Evolutionary conservation across 2,888 invertebrate species (phyloP).

Genomic region (Acrocyrtus sp.): DNA sequence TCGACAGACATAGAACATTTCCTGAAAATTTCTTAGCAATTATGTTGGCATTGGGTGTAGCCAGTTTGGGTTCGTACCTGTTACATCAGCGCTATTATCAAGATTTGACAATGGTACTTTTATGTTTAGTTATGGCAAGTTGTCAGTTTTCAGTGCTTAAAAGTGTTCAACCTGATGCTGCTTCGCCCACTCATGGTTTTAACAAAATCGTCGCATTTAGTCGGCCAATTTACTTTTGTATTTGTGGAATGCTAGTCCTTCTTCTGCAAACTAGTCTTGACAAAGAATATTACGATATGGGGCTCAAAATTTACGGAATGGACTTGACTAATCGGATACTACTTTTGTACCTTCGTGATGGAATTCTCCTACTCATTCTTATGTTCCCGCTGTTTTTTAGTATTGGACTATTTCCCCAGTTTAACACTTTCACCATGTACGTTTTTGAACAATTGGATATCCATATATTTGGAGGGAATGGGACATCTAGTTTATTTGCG

Average conservation of each 20-base stretch:
- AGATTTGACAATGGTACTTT: conserved; percentile 92
- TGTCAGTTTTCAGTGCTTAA: conserved; percentile 84
- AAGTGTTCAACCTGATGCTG: conserved; percentile 98
- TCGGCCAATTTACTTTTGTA: conserved; percentile 91
- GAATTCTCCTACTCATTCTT: conserved; percentile 82
- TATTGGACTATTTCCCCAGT: conserved; percentile 93
- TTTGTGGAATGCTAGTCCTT: conserved; percentile 73
- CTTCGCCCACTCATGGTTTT: conserved; percentile 98
- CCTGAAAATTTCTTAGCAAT: conserved; percentile 85
- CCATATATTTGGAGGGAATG: conserved; percentile 90
- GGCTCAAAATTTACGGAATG: conserved; percentile 67
- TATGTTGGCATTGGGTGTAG: conserved; percentile 84
- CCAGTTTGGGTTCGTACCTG: conserved; percentile 84
- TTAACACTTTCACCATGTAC: conserved; percentile 97
- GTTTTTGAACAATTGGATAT: conserved; percentile 93
- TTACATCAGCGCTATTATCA: conserved; percentile 87
- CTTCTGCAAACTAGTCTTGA: conserved; percentile 67
- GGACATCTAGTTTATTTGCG: conserved; percentile 83
- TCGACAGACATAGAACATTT: conserved; percentile 90
- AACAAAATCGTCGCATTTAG: conserved; percentile 95
- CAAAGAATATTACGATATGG: conserved; percentile 65
- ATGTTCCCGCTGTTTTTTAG: conserved; percentile 95
- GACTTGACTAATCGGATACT: conserved; percentile 73
- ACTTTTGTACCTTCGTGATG: conserved; percentile 76
- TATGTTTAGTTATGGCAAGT: conserved; percentile 97